These are phyloP conservation scores for Synergus gifuensis DNA, from an alignment of 2,888 invertebrate genomes.

Conservation along the genomic window DNA sequence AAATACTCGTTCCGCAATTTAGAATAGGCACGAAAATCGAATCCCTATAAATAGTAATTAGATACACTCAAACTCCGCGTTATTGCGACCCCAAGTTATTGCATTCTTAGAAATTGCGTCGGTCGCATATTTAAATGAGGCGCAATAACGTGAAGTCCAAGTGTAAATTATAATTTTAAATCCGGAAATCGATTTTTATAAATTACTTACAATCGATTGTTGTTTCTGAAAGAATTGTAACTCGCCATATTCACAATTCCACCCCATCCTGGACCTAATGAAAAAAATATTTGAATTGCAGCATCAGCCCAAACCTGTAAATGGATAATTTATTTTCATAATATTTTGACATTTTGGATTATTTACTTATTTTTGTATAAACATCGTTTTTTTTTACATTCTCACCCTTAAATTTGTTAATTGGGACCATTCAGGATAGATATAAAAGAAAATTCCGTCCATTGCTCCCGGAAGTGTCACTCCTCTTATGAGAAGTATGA, in stretches of 20 bases:
- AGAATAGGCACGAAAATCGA: constrained; percentile 85
- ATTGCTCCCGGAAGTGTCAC: constrained; percentile 89
- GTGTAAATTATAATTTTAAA: constrained; percentile 16
- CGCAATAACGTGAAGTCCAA: no score
- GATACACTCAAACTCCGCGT: not conserved
- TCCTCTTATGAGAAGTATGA: constrained; percentile 86
- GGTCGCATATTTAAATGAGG: no score
- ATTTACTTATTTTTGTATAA: not conserved
- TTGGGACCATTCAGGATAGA: constrained; percentile 88
- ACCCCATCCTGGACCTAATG: constrained; percentile 93
- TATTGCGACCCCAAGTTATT: not conserved
- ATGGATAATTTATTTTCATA: not conserved
- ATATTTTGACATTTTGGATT: not conserved
- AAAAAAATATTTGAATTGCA: constrained; percentile 95
- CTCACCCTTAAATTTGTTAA: constrained; percentile 86
- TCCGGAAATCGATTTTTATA: not conserved
- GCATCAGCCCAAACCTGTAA: constrained; percentile 94
- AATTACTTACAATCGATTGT: constrained; percentile 81
- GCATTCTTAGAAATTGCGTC: no score
- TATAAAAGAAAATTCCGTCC: constrained; percentile 87
- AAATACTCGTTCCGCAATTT: constrained; percentile 87
- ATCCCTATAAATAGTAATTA: constrained; percentile 78
- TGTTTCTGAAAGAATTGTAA: constrained; percentile 88
- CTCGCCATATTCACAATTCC: constrained; percentile 92
- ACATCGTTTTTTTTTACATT: constrained; percentile 17